Base-by-base conservation (phyloP, 1,140 invertebrate species). In the Philotrypesis tridentata region DNA sequence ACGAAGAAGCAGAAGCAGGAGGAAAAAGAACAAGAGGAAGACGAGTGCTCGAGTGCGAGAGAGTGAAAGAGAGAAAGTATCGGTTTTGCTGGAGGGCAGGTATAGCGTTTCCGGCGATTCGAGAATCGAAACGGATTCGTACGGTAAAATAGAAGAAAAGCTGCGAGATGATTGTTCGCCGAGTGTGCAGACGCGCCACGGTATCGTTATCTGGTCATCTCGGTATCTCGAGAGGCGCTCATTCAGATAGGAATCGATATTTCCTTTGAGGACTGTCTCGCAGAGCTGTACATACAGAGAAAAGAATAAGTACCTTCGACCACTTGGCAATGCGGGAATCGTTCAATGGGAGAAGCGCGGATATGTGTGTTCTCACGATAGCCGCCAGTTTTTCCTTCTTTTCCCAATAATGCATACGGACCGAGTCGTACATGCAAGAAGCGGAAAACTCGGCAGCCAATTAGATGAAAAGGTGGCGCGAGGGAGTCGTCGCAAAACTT, bases 111-210 rank as follows among this genome's bases (percentile, higher is more conserved):
- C 79, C 72, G 79, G 72, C 71, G 79, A 75, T 80, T 77, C 68
- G 80, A 83, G 21, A 73, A 85, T 84, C 83, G 83, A 85, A 85
- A 86, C 77, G 65, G 37, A 72, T 72, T 75, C 40, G 33, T 71
- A 60, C 27, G 55, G 55, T 25, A 63, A 63, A 76, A 65, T 40
- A 33, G 29, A 33, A 72, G 40, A 67, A 82, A 82, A 73, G 29
- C 68, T 78, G 61, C 40, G 48, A 25, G 14, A 23, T 25, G 61
- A 79, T 79, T 72, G 78, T 72, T 33, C 29, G 31, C 67, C 21
- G 68, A 31, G 68, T n/a, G 33, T 21, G 33, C 12, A 67, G 63
- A 48, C 43, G 29, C 37, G 21, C 1, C 6, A 25, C 33, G 25
- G 33, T 65, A 76, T 65, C 60, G 43, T 31, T 72, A 61, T 72